Base-by-base conservation (phyloP, 2,797 vertebrate genomes). In the Pelodytes ibericus region DNA sequence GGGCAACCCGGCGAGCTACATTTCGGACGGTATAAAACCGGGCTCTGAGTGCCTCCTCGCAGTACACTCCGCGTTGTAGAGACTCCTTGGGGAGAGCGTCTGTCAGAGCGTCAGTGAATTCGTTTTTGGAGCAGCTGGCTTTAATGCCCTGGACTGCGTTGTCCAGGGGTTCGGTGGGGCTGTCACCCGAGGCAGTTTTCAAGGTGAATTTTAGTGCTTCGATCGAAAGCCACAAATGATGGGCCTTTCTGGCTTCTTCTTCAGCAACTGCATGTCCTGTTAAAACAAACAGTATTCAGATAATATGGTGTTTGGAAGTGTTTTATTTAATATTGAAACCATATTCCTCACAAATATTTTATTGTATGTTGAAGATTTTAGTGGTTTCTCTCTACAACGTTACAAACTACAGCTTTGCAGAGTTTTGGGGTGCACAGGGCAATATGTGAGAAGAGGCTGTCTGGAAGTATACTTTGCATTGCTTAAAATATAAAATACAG, bases 211-310 rank as follows among this genome's bases (percentile, higher is more conserved):
- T 94, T 2, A 99, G 88, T 0, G 95, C 95, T 83, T 99, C 98
- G 2, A 99, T 93, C 0, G 96, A 96, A 0, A 99, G 93, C 98
- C 98, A 99, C 26, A 99, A 91, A 81, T 94, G 93, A 76, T 99
- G 97, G 66, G 96, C 95, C 84, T 93, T 95, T 39, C 95, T 91
- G 11, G 96, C 96, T 80, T 94, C 94, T 67, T 98, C 96, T 77
- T 98, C 98, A 0, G 96, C 95, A 0, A 87, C 82, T 0, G 94
- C 93, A 0, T 98, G 96, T 81, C 96, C 98, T 99, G 88, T 3
- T 72, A 77, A 24, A 3, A 64, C 7, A 56, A 0, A 31, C 1
- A 16, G 57, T 18, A 22, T 47, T 22, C n/a, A 74, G n/a, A n/a
- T n/a, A n/a, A n/a, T n/a, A n/a, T n/a, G n/a, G n/a, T n/a, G n/a